Base-by-base conservation (phyloP, 2,113 vertebrate species). In the Blennius ocellaris region DNA sequence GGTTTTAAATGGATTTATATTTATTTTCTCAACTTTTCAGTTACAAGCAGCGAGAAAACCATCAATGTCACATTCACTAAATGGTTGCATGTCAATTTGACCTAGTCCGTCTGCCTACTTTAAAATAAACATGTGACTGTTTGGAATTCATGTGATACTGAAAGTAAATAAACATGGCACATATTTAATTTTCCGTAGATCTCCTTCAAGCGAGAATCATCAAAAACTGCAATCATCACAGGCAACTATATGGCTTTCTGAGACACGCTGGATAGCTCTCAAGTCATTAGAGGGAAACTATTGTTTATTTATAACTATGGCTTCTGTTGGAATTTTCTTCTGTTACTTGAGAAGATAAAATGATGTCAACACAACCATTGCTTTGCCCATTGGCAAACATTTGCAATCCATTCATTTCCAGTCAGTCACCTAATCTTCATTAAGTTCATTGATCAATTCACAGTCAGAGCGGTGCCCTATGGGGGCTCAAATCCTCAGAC, bases 21-120 rank as follows among this genome's bases (percentile, higher is more conserved):
- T 52, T 39, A 55, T 60, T 64, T 44, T 3, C 16, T 69, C 2
- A 55, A 39, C 17, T 50, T 4, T 58, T 59, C 48, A 59, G 40
- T 37, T 36, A 36, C 6, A 30, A 55, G 8, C 12, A 57, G 17
- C 56, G 57, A 37, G 40, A 21, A 73, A 64, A 10, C 12, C 49
- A 16, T 51, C 62, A 8, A 41, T 7, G 8, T 30, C 12, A 7
- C 48, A 54, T 38, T 16, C 38, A 7, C 36, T 44, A 30, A 15
- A 37, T 41, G 39, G 36, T 52, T 66, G 55, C 21, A 65, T 67
- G 64, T 75, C 14, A 10, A 16, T 44, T 50, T 71, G 43, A 12
- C 68, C 6, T 3, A 5, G 16, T 53, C 52, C 30, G 47, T 57
- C 44, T 15, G 30, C 51, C 55, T n/a, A 48, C 43, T 21, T 49